phyloP scores from a whole-genome alignment of 2,113 vertebrate species.

The Chaenogobius annularis region DNA sequence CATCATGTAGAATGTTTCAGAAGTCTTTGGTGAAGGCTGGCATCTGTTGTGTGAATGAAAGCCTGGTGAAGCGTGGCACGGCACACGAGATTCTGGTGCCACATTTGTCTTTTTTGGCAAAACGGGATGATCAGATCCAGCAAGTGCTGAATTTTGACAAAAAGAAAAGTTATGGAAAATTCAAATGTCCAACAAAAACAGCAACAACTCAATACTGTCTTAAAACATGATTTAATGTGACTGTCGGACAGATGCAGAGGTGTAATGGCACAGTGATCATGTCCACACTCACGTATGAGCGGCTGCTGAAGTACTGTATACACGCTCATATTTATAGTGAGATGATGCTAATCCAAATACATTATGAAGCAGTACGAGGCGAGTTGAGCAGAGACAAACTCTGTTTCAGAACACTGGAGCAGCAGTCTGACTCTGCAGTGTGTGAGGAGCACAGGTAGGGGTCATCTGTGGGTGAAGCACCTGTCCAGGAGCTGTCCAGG shows the following conservation, averaged over 20 bases:
- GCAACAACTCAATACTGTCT: background rate
- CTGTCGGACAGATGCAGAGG: no score
- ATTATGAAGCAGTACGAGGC: no score
- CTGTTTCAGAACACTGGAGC: no score
- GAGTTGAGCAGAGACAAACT: background rate
- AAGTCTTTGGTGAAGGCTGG: conserved; percentile 41
- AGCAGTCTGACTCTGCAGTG: background rate
- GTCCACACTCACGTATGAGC: background rate
- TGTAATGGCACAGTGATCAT: background rate
- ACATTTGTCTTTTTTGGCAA: conserved; percentile 58
- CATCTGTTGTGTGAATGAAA: conserved; percentile 64
- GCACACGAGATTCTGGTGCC: conserved; percentile 40
- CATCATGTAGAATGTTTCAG: conserved; percentile 40
- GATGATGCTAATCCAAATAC: no score
- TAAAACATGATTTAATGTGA: background rate
- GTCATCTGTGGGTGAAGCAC: conserved; percentile 57
- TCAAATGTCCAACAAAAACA: background rate
- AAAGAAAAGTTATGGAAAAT: conserved; percentile 23
- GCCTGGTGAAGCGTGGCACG: conserved; percentile 39
- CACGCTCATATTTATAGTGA: no score
- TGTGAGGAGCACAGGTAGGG: conserved; percentile 16
- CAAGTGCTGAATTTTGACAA: conserved; percentile 22
- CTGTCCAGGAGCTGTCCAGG: conserved; percentile 34
- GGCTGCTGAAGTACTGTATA: no score
- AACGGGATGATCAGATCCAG: conserved; percentile 57